phyloP scores from a whole-genome alignment of 1,140 invertebrate genomes.

The Oryctes rhinoceros region DNA sequence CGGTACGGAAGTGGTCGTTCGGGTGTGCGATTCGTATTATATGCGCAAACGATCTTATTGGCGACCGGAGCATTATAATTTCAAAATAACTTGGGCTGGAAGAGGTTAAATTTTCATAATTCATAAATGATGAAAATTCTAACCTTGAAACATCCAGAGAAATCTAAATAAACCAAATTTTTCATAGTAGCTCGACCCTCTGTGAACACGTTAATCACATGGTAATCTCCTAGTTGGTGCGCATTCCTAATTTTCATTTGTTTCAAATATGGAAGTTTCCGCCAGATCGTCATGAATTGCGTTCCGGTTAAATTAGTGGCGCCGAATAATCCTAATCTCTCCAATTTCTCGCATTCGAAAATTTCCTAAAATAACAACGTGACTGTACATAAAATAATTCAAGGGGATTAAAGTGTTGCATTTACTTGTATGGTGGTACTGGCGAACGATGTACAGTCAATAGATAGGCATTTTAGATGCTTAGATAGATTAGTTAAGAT shows the following conservation, averaged over 20 bases:
- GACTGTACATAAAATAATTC: conserved; percentile 21
- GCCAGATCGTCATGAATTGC: conserved; percentile 44
- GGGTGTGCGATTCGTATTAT: too few species aligned
- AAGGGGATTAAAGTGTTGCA: conserved; percentile 12
- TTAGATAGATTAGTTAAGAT: conserved; percentile 43
- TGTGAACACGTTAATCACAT: conserved; percentile 44
- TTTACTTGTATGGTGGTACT: conserved; percentile 43
- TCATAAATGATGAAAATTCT: background rate
- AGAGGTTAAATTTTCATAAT: background rate
- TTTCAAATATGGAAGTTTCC: conserved; percentile 43
- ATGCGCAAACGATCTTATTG: too few species aligned
- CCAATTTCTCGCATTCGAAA: conserved; percentile 44
- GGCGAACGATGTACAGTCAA: conserved; percentile 45
- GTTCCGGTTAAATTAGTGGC: conserved; percentile 46
- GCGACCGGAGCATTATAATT: too few species aligned
- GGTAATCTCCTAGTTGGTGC: conserved; percentile 42
- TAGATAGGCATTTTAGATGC: conserved; percentile 43
- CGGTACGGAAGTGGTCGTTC: too few species aligned
- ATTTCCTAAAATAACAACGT: conserved; percentile 42
- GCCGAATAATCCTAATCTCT: conserved; percentile 44
- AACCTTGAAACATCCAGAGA: conserved; percentile 48
- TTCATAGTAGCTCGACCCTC: conserved; percentile 39
- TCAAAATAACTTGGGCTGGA: too few species aligned
- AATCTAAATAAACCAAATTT: conserved; percentile 45
- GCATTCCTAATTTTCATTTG: conserved; percentile 46